Evolutionary conservation across 2,113 vertebrate species (phyloP), one percentile per base, ranked within the genome.

Genomic region (Rhadina sibilatrix): DNA sequence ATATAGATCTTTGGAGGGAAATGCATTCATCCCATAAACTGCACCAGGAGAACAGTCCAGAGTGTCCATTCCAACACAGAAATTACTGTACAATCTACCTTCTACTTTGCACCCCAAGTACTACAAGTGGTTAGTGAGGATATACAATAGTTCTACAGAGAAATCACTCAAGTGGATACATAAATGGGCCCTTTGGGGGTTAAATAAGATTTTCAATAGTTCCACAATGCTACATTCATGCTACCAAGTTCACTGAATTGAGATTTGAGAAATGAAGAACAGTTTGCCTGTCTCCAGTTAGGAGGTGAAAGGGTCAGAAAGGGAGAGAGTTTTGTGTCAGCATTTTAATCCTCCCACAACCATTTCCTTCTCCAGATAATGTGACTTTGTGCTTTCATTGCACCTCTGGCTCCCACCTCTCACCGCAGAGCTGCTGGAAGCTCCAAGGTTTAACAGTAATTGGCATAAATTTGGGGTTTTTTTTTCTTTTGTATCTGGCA

Each of bases 161-260:
- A 92, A 88, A 90, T 75, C 90, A 92, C 93, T 27, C 28, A n/a
- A 71, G 88, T 68, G 83, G 86, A 50, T 46, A 92, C 86, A 94
- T 5, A 59, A 87, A 85, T 0, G 53, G 96, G 92, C 83, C 88
- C 86, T 94, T 75, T 64, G 4, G 7, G 70, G 84, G 76, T 83
- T 56, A 66, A 63, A 28, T 24, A 88, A 50, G 76, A n/a, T 63
- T 93, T 70, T 83, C 94, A 93, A 40, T 23, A 94, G 79, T 78
- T 88, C 83, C 96, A 96, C 94, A 84, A 96, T 97, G 96, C 96
- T 97, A 97, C 96, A 97, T 95, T 94, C 94, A 96, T 90, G 96
- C 96, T 97, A 96, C 95, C 93, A 96, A 94, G 96, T 96, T 96
- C 92, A 96, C 88, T 68, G 80, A 83, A 90, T 19, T 12, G 80